Percentiles rank a stretch among this genome's conserved stretches.
Evolutionary conservation across 2,113 vertebrate genomes (phyloP).

Genomic region (Antidorcas marsupialis): DNA sequence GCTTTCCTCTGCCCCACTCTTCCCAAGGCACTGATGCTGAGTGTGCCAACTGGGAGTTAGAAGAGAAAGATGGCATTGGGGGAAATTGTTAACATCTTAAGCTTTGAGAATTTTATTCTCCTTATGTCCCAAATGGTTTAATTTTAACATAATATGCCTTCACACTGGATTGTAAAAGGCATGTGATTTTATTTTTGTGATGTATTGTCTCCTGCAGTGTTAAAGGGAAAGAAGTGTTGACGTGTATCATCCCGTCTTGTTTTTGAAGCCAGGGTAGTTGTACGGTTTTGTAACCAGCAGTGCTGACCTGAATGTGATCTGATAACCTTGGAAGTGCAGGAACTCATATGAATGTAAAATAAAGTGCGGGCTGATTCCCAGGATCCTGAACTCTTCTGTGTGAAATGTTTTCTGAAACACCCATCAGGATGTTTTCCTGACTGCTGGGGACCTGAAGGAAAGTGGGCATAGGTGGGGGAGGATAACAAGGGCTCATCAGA

Average conservation of each 20-base stretch:
- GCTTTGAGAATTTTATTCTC: background rate
- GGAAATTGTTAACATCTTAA: background rate
- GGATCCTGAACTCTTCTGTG: background rate
- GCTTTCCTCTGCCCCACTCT: background rate
- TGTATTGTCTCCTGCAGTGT: slow-evolving; percentile 66
- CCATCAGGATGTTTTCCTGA: background rate
- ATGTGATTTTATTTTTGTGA: slow-evolving; percentile 69
- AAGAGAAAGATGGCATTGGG: slow-evolving; percentile 38
- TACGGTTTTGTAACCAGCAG: slow-evolving; percentile 62
- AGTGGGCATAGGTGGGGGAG: background rate
- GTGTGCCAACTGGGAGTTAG: slow-evolving; percentile 55
- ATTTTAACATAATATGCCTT: slow-evolving; percentile 69
- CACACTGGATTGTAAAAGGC: slow-evolving; percentile 70
- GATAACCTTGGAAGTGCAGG: slow-evolving; percentile 63
- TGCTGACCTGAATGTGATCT: slow-evolving; percentile 48
- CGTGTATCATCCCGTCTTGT: slow-evolving; percentile 60
- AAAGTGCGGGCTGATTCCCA: slow-evolving; percentile 64
- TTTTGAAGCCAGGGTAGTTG: slow-evolving; percentile 67
- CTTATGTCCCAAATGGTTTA: slow-evolving; percentile 51
- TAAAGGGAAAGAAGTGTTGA: slow-evolving; percentile 68
- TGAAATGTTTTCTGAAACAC: background rate
- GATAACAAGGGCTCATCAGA: background rate
- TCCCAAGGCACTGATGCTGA: background rate
- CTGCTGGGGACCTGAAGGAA: background rate
- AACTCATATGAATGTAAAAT: slow-evolving; percentile 71